Evolutionary conservation across 2,888 invertebrate species (phyloP).

Genomic region (Salticus scenicus): DNA sequence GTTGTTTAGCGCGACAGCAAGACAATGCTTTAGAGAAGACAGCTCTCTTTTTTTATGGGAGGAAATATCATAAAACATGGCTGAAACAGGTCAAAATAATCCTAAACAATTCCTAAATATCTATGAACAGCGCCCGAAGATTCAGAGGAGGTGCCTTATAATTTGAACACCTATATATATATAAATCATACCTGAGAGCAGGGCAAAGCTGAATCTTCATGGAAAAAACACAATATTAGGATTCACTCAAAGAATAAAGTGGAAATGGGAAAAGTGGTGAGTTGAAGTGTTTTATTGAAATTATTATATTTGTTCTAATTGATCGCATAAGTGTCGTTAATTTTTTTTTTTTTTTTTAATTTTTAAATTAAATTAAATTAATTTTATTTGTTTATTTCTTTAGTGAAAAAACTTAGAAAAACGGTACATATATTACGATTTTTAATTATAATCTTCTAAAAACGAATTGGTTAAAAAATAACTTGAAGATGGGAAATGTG

Average conservation of each 20-base stretch:
- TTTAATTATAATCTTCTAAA: no score
- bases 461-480: no score
- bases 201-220: background rate
- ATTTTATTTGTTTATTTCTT: no score
- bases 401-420: no score
- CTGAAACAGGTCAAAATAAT: constrained; percentile 60
- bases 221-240: background rate
- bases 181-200: background rate
- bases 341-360: no score
- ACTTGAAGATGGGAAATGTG: background rate
- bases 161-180: constrained; percentile 56
- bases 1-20: constrained; percentile 33
- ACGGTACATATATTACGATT: no score
- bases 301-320: no score
- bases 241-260: no score
- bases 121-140: constrained; percentile 41
- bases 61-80: constrained; percentile 51
- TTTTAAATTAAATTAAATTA: no score
- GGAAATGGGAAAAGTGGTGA: no score
- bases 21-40: constrained; percentile 53
- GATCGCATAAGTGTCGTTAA: no score
- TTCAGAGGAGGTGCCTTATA: constrained; percentile 38
- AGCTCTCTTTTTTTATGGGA: constrained; percentile 60
- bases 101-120: constrained; percentile 33
- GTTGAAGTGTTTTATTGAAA: no score